Conservation (phyloP, 2,888 invertebrate genomes). For the Leucophora obtusa region DNA sequence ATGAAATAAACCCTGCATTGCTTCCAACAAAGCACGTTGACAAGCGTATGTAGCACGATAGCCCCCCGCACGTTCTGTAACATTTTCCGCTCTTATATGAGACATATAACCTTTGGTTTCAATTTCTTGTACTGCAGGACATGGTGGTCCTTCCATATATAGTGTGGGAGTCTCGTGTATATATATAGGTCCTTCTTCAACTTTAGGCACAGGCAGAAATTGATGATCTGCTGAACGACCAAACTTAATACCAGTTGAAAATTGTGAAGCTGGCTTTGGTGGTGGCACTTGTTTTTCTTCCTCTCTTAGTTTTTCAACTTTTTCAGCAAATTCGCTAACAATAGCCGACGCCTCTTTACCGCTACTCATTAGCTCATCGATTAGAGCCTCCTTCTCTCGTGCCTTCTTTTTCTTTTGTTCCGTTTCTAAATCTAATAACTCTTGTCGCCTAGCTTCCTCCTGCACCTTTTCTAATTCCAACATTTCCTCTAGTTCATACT, state of each 20-base stretch:
- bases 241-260: constrained; percentile 92
- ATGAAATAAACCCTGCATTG: constrained; percentile 85
- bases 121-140: constrained; percentile 84
- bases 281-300: constrained; percentile 79
- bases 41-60: constrained; percentile 91
- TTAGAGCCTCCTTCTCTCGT: constrained; percentile 92
- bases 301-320: constrained; percentile 83
- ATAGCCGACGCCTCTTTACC: constrained; percentile 93
- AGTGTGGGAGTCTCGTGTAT: constrained; percentile 82
- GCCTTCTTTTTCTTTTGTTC: constrained; percentile 90
- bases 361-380: constrained; percentile 97
- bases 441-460: constrained; percentile 86
- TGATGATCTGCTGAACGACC: constrained; percentile 82
- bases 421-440: constrained; percentile 82
- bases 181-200: constrained; percentile 88
- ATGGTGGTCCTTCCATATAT: constrained; percentile 85
- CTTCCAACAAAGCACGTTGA: constrained; percentile 91
- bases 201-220: constrained; percentile 84
- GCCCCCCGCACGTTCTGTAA: constrained; percentile 91
- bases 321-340: constrained; percentile 87
- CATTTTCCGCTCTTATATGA: constrained; percentile 87
- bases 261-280: constrained; percentile 82
- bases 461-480: constrained; percentile 89
- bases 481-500: constrained; percentile 91
- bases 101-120: constrained; percentile 84